A percentile compares a stretch with the other conserved stretches of the same genome.
These are phyloP conservation scores for Pimpla rufipes DNA, from an alignment of 2,888 invertebrate genomes.

Conservation along the genomic window DNA sequence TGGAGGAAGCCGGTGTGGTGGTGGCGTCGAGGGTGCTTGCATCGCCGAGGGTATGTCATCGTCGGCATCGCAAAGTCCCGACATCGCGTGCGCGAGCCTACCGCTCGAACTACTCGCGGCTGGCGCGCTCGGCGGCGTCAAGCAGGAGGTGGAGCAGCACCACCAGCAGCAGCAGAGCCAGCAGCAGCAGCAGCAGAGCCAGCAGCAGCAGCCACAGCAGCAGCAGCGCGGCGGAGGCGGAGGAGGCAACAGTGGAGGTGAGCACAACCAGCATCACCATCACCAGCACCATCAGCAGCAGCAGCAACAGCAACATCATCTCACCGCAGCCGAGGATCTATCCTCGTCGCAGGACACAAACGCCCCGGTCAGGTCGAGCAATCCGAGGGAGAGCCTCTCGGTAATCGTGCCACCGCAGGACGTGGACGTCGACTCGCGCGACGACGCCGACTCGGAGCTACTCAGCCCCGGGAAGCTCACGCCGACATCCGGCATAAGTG, in stretches of 20 bases:
- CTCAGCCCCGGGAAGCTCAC: conserved; percentile 89
- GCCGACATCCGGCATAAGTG: conserved; percentile 89
- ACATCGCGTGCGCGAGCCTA: conserved; percentile 85
- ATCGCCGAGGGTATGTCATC: conserved; percentile 84
- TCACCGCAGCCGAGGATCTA: conserved; percentile 83
- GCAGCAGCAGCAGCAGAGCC: conserved; percentile 80
- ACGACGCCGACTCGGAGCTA: conserved; percentile 87
- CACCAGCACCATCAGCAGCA: conserved; percentile 63
- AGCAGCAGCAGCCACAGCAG: conserved; percentile 83
- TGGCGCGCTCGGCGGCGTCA: conserved; percentile 85
- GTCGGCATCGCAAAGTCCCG: conserved; percentile 85
- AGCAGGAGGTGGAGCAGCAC: conserved; percentile 81
- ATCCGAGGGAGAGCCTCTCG: conserved; percentile 83
- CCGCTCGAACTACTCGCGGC: conserved; percentile 84
- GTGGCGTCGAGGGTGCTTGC: conserved; percentile 72
- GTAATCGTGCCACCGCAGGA: conserved; percentile 86
- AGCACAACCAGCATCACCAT: conserved; percentile 59
- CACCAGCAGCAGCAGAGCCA: conserved; percentile 79
- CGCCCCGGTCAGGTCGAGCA: conserved; percentile 68
- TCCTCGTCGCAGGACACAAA: conserved; percentile 82
- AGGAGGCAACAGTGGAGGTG: conserved; percentile 80
- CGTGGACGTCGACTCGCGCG: conserved; percentile 85
- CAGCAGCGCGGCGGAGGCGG: conserved; percentile 78
- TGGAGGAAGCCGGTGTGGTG: conserved; percentile 72
- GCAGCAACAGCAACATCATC: conserved; percentile 77